Conservation (phyloP, 2,888 invertebrate species). For the Carabus problematicus region DNA sequence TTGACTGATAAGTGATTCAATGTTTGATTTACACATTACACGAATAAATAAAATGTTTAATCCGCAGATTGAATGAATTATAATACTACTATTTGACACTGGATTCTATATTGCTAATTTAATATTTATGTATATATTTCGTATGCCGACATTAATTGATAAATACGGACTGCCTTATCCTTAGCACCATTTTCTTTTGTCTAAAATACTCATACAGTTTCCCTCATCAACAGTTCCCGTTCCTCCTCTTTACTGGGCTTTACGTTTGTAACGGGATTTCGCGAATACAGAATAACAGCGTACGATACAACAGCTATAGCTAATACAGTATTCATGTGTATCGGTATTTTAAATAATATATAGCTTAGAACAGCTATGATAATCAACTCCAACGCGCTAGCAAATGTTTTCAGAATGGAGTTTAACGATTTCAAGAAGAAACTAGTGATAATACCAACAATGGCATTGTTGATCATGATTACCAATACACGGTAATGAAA, state of each 20-base stretch:
- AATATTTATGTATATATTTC: no score
- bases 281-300: constrained; percentile 86
- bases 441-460: constrained; percentile 92
- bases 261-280: constrained; percentile 81
- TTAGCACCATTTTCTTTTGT: not conserved
- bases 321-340: constrained; percentile 80
- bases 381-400: constrained; percentile 89
- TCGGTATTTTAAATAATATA: constrained; percentile 83
- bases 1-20: no score
- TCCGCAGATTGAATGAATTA: no score
- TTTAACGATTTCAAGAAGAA: constrained; percentile 92
- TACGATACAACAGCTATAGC: constrained; percentile 83
- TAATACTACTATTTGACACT: no score
- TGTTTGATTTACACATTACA: no score
- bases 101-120: no score
- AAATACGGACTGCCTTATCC: no score
- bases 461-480: constrained; percentile 87
- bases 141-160: no score
- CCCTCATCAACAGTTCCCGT: constrained; percentile 45
- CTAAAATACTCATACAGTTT: constrained; percentile 45
- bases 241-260: constrained; percentile 46
- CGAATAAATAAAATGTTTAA: no score
- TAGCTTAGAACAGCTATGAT: constrained; percentile 90
- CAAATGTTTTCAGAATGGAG: constrained; percentile 95
- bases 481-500: constrained; percentile 75